phyloP scores from a whole-genome alignment of 2,113 vertebrate genomes.

The Centropristis striata region DNA sequence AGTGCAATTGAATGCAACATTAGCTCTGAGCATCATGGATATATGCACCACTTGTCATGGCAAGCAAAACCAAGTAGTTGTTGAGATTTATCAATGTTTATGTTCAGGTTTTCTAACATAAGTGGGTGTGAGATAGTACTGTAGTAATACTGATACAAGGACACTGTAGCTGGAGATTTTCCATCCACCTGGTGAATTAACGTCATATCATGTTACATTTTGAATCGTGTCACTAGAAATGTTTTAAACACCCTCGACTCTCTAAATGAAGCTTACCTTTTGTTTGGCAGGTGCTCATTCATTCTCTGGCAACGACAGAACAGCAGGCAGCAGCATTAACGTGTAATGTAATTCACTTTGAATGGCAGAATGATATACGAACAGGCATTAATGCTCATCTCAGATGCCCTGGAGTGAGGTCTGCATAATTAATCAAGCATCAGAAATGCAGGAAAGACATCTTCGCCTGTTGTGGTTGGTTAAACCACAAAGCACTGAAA shows the following conservation, averaged over 20 bases:
- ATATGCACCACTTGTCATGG: no score
- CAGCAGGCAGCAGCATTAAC: conserved; percentile 5
- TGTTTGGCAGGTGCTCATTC: background rate
- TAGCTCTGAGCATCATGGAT: no score
- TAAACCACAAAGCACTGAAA: background rate
- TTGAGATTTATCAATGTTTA: no score
- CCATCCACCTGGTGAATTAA: background rate
- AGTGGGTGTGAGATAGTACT: no score
- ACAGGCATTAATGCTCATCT: background rate
- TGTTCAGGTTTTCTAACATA: no score
- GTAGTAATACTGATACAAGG: no score
- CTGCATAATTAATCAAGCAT: conserved; percentile 8
- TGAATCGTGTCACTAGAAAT: background rate
- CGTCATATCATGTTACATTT: background rate
- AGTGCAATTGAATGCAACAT: no score
- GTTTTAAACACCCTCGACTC: background rate
- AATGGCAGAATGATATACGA: background rate
- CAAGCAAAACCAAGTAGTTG: no score
- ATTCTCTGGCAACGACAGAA: background rate
- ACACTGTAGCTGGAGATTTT: no score
- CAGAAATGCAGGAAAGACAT: conserved; percentile 2
- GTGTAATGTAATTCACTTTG: background rate
- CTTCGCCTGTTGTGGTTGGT: background rate
- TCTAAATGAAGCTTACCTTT: background rate
- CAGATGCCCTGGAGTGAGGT: background rate